phyloP scores from a whole-genome alignment of 2,113 vertebrate genomes.

The Hucho hucho region DNA sequence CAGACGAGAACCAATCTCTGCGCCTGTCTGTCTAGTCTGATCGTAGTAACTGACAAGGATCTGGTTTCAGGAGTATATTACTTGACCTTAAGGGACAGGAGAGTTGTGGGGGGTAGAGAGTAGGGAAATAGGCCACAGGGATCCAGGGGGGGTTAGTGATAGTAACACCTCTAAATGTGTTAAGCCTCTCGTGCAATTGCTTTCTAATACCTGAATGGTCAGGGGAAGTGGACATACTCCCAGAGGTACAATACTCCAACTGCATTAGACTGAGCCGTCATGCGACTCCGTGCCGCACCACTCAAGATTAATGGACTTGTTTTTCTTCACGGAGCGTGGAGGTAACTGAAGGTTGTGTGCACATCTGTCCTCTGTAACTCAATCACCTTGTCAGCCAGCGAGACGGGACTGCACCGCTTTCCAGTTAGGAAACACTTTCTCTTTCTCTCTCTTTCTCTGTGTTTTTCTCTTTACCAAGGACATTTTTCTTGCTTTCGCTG shows the following conservation, averaged over 20 bases:
- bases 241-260: background rate
- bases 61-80: conserved; percentile 26
- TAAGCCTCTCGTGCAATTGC: background rate
- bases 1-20: no score
- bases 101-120: no score
- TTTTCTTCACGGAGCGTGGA: conserved; percentile 28
- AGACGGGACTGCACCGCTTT: conserved; percentile 13
- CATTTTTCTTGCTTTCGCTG: conserved; percentile 9
- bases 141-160: background rate
- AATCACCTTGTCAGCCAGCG: conserved; percentile 35
- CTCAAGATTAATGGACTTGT: conserved; percentile 57
- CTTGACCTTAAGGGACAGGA: conserved; percentile 14
- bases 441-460: no score
- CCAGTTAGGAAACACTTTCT: background rate
- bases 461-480: conserved; percentile 19
- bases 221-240: background rate
- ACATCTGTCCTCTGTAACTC: conserved; percentile 63
- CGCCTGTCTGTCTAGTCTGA: conserved; percentile 14
- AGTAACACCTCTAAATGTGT: background rate
- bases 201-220: no score
- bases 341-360: conserved; percentile 63
- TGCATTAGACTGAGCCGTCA: background rate
- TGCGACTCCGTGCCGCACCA: background rate
- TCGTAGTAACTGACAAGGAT: conserved; percentile 26
- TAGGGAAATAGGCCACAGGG: no score